These are phyloP conservation scores for Apotomis capreana DNA, from an alignment of 2,888 invertebrate species.

Conservation along the genomic window DNA sequence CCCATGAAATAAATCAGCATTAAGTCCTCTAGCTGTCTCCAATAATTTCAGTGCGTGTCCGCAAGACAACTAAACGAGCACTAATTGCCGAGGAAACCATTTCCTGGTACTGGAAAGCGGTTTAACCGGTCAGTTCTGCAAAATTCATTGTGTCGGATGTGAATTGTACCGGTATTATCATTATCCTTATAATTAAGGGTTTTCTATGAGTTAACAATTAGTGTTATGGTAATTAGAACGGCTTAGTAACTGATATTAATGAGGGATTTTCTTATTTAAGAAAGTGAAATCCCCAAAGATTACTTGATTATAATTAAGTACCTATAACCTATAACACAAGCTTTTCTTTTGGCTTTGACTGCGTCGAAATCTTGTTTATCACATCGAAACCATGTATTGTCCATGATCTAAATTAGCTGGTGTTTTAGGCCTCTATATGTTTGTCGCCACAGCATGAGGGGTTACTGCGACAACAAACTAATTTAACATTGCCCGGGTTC, in stretches of 20 bases:
- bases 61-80: slow-evolving; percentile 35
- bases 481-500: no score
- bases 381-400: no score
- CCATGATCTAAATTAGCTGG: no score
- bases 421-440: no score
- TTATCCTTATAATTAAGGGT: slow-evolving; percentile 31
- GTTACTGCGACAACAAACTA: no score
- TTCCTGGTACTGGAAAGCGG: slow-evolving; percentile 54
- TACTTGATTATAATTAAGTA: no score
- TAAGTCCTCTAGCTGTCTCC: slow-evolving; percentile 27
- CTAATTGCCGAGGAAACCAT: slow-evolving; percentile 41
- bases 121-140: slow-evolving; percentile 51
- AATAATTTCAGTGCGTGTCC: slow-evolving; percentile 30
- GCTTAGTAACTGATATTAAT: slow-evolving; percentile 10
- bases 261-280: neutral
- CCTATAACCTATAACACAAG: no score
- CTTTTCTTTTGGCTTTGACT: no score
- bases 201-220: slow-evolving; percentile 16
- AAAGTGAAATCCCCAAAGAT: no score
- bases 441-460: no score
- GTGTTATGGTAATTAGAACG: slow-evolving; percentile 14
- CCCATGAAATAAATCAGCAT: slow-evolving; percentile 25
- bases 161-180: slow-evolving; percentile 26
- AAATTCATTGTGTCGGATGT: slow-evolving; percentile 35
- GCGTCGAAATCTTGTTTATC: no score